These are phyloP conservation scores for Catocala nupta DNA, from an alignment of 2,888 invertebrate species.

Conservation along the genomic window DNA sequence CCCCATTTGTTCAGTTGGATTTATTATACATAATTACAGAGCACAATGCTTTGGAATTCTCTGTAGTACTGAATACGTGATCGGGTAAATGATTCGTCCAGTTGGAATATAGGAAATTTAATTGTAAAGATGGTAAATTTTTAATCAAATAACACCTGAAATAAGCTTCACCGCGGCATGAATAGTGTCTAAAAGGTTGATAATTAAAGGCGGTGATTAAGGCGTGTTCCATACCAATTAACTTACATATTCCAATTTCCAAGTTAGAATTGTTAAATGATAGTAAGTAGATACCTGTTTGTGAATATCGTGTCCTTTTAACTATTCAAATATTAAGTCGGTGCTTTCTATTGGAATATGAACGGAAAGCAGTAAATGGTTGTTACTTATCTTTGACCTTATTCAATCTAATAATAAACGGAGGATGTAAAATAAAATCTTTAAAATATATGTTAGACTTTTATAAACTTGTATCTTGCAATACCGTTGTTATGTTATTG, in stretches of 20 bases:
- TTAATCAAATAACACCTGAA: conserved; percentile 84
- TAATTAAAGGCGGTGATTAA: conserved; percentile 71
- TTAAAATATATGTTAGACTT: too few relatives aligned
- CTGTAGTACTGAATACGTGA: conserved; percentile 63
- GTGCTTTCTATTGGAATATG: background rate
- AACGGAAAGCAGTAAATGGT: background rate
- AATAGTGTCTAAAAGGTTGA: conserved; percentile 65
- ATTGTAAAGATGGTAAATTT: conserved; percentile 76
- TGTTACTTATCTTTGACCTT: background rate
- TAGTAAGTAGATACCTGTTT: conserved; percentile 31
- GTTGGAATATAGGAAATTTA: conserved; percentile 68
- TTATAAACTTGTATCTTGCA: too few relatives aligned
- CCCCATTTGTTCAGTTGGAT: conserved; percentile 78
- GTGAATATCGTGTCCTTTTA: conserved; percentile 21
- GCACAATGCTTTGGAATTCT: conserved; percentile 72
- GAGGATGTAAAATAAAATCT: background rate
- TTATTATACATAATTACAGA: conserved; percentile 80
- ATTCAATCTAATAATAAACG: too few relatives aligned
- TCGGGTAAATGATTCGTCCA: conserved; percentile 66
- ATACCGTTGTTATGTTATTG: too few relatives aligned
- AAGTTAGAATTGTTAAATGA: conserved; percentile 35
- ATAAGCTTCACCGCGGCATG: conserved; percentile 75
- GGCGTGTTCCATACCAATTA: conserved; percentile 54
- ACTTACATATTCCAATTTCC: conserved; percentile 48
- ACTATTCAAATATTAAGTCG: background rate